These are phyloP conservation scores for Catostomus latipinnis DNA, from an alignment of 2,797 vertebrate species.

Conservation along the genomic window DNA sequence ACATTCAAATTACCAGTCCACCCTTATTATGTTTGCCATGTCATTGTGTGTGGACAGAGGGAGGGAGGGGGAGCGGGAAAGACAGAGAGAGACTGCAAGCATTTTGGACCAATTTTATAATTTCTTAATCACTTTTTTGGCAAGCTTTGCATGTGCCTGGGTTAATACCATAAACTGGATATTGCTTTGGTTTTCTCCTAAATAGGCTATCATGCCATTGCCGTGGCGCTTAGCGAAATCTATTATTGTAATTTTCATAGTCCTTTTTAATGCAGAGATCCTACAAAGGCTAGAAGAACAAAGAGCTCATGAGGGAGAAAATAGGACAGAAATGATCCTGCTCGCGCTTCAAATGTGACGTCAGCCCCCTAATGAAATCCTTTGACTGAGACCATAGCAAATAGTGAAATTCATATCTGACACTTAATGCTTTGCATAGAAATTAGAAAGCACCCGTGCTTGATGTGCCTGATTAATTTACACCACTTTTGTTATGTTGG, in stretches of 20 bases:
- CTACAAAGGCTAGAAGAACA: conserved; percentile 82
- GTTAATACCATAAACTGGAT: conserved; percentile 84
- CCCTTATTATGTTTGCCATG: conserved; percentile 80
- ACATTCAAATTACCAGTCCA: conserved; percentile 81
- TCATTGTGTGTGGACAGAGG: conserved; percentile 65
- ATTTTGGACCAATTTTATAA: conserved; percentile 78
- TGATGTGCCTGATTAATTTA: conserved; percentile 90
- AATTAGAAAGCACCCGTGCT: conserved; percentile 83
- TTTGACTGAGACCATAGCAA: conserved; percentile 92
- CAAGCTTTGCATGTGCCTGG: conserved; percentile 77
- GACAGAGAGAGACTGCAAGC: conserved; percentile 70
- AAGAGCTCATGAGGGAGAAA: conserved; percentile 87
- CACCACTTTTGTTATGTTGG: conserved; percentile 81
- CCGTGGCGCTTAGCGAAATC: conserved; percentile 77
- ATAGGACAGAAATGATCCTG: conserved; percentile 85
- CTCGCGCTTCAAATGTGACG: conserved; percentile 81
- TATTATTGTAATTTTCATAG: conserved; percentile 86
- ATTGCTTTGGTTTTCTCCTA: conserved; percentile 82
- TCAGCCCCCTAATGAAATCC: conserved; percentile 89
- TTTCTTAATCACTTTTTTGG: conserved; percentile 86
- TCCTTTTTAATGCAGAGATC: conserved; percentile 76
- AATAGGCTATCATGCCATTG: conserved; percentile 79
- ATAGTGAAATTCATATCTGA: conserved; percentile 96
- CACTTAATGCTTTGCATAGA: conserved; percentile 93
- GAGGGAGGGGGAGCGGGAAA: conserved; percentile 12